phyloP scores from a whole-genome alignment of 2,888 invertebrate species.

The Meloe dianella region DNA sequence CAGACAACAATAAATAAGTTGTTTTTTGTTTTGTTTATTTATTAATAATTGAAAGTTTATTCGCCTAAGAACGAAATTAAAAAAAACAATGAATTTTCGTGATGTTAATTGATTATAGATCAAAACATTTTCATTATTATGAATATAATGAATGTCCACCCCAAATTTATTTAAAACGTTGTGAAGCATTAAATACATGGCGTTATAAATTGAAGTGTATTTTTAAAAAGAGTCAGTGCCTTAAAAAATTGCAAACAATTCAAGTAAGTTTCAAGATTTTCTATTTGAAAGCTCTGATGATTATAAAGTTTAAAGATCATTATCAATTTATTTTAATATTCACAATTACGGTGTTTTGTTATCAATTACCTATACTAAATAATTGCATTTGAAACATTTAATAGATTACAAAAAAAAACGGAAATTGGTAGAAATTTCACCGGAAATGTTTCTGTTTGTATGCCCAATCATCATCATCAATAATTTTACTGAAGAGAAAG shows the following conservation, averaged over 20 bases:
- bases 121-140: constrained; percentile 39
- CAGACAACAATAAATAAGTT: constrained; percentile 32
- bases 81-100: constrained; percentile 20
- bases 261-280: constrained; percentile 40
- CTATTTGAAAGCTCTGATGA: background rate
- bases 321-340: background rate
- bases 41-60: background rate
- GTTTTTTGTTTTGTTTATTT: too few species aligned
- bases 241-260: constrained; percentile 39
- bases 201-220: constrained; percentile 51
- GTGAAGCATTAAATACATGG: constrained; percentile 50
- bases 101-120: constrained; percentile 40
- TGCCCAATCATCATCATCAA: background rate
- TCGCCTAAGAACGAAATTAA: background rate
- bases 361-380: too few species aligned
- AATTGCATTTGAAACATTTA: too few species aligned
- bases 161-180: constrained; percentile 50
- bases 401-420: too few species aligned
- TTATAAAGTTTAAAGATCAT: background rate
- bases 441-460: constrained; percentile 24
- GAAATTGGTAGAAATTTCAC: constrained; percentile 27
- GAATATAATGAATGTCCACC: constrained; percentile 48
- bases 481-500: constrained; percentile 25
- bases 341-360: too few species aligned
- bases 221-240: constrained; percentile 45